These are phyloP conservation scores for Epizoanthus rinbou DNA, from an alignment of 92 coral and sea anemone species.

Conservation along the genomic window DNA sequence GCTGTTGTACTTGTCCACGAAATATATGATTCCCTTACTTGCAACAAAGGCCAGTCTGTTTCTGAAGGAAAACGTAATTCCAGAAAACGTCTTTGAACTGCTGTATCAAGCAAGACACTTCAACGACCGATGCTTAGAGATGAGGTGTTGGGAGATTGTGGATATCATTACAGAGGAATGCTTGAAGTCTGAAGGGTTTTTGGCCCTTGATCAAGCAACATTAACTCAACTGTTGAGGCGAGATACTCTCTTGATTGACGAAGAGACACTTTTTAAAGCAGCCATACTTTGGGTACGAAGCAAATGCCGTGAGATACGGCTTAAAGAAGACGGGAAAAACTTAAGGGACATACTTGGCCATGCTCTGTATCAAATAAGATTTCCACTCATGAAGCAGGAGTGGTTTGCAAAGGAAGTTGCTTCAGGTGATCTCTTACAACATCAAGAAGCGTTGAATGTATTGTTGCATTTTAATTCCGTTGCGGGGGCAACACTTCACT, in stretches of 20 bases:
- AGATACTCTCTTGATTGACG: conserved; percentile 25
- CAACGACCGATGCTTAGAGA: not conserved
- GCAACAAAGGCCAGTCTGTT: conserved; percentile 19
- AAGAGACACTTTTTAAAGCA: conserved; percentile 27
- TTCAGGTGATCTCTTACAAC: conserved; percentile 13
- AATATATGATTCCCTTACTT: conserved; percentile 43
- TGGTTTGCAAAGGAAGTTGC: conserved; percentile 34
- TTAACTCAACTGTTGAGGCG: conserved; percentile 34
- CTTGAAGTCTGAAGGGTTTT: conserved; percentile 18
- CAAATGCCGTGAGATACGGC: conserved; percentile 1
- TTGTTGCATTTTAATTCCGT: conserved; percentile 4
- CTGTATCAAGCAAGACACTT: conserved; percentile 1
- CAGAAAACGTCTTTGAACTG: conserved; percentile 1
- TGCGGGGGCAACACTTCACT: not conserved
- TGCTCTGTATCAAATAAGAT: conserved; percentile 34
- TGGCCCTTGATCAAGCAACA: conserved; percentile 23
- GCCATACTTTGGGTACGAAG: conserved; percentile 28
- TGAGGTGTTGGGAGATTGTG: conserved; percentile 1
- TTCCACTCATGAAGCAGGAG: conserved; percentile 28
- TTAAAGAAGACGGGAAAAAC: conserved; percentile 8
- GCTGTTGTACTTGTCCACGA: conserved; percentile 43
- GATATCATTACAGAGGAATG: not conserved
- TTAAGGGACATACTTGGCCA: conserved; percentile 37
- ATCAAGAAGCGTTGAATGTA: conserved; percentile 4
- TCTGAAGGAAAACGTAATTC: not conserved